Evolutionary conservation across 1,140 invertebrate genomes (phyloP).

Genomic region (Rhopalosiphum padi): DNA sequence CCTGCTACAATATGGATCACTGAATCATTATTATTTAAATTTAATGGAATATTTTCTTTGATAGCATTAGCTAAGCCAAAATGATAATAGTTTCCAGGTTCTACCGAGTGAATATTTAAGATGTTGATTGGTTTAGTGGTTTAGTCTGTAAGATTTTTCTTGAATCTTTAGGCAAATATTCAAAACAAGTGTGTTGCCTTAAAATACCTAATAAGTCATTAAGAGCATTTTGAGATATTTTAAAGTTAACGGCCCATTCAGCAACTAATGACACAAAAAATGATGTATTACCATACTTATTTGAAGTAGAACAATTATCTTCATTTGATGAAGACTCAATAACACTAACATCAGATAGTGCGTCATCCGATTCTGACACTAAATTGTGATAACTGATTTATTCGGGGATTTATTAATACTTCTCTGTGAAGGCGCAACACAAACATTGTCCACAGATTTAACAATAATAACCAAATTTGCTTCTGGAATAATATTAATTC

Average conservation of each 20-base stretch:
- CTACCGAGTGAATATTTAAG: neutral
- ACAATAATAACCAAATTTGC: neutral
- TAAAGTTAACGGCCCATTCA: neutral
- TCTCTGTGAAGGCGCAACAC: neutral
- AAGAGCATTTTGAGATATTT: slow-evolving; percentile 25
- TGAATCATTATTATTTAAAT: neutral
- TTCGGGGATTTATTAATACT: neutral
- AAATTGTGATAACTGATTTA: neutral
- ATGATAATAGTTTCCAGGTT: slow-evolving; percentile 58
- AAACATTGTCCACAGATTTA: neutral
- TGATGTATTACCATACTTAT: slow-evolving; percentile 10
- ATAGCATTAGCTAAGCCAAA: slow-evolving; percentile 53
- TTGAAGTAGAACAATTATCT: neutral
- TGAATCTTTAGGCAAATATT: neutral
- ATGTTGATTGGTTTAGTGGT: neutral
- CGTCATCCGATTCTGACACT: neutral
- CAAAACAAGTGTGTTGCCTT: neutral
- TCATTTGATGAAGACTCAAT: neutral
- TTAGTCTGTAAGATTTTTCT: neutral
- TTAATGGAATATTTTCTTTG: neutral
- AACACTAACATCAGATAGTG: neutral
- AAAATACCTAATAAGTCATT: neutral
- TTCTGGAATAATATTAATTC: neutral
- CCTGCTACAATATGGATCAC: neutral
- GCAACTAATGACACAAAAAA: neutral